Conservation (phyloP, 2,797 vertebrate species). For the Liparis tanakae region DNA sequence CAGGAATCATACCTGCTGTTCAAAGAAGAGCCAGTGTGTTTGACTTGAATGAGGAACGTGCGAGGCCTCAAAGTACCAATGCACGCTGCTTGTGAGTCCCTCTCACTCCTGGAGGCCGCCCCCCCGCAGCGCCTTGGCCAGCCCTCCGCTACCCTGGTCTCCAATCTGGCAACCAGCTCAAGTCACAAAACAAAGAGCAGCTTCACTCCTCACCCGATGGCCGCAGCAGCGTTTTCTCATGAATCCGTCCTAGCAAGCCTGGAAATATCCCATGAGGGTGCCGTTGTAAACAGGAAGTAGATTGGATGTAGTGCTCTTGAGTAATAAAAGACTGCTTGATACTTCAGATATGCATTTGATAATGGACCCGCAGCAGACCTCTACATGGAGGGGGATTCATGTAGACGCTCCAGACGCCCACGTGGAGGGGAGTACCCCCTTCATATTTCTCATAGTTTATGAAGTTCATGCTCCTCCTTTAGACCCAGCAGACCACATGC, state of each 20-base stretch:
- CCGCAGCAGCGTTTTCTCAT: too few relatives aligned
- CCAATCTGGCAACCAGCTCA: conserved; percentile 33
- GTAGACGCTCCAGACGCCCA: background rate
- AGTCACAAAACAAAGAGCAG: conserved; percentile 28
- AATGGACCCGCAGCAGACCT: background rate
- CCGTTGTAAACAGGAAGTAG: too few relatives aligned
- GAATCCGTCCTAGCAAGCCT: too few relatives aligned
- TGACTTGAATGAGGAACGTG: conserved; percentile 46
- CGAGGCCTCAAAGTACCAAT: conserved; percentile 39
- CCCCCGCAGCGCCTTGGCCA: too few relatives aligned
- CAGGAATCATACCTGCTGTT: conserved; percentile 32
- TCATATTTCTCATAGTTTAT: conserved; percentile 56
- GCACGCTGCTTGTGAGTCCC: conserved; percentile 17
- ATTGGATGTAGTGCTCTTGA: background rate
- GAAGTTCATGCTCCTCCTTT: conserved; percentile 65
- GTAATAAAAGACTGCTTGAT: background rate
- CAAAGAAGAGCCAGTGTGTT: conserved; percentile 23
- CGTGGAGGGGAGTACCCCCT: conserved; percentile 19
- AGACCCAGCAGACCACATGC: conserved; percentile 43
- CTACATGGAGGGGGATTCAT: conserved; percentile 10
- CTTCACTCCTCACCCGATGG: conserved; percentile 34
- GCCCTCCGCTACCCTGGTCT: conserved; percentile 39
- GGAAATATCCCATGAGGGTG: too few relatives aligned
- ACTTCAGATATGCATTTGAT: background rate
- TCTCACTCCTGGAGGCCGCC: too few relatives aligned